phyloP scores from a whole-genome alignment of 2,888 invertebrate genomes.

The Pharmacophagus antenor region DNA sequence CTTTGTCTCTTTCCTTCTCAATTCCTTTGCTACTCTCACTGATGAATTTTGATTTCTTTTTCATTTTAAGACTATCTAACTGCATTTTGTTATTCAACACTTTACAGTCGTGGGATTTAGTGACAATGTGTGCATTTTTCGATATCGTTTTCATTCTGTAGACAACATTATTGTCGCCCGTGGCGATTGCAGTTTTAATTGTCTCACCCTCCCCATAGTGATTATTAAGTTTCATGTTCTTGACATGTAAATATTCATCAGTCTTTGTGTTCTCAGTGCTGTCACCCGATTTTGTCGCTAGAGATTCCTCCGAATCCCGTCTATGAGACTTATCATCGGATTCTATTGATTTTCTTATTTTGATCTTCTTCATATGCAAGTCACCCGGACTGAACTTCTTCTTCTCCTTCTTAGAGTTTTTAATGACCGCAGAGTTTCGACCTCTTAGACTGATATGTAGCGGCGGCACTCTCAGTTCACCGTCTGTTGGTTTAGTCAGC shows the following conservation, averaged over 20 bases:
- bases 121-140: conserved; percentile 75
- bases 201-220: conserved; percentile 60
- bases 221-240: conserved; percentile 66
- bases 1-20: conserved; percentile 72
- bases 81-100: conserved; percentile 61
- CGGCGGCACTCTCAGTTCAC: conserved; percentile 91
- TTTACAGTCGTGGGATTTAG: conserved; percentile 71
- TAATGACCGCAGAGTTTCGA: conserved; percentile 91
- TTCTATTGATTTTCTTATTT: conserved; percentile 68
- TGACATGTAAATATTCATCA: conserved; percentile 68
- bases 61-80: conserved; percentile 63
- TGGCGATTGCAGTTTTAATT: conserved; percentile 67
- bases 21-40: conserved; percentile 52
- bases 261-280: conserved; percentile 62
- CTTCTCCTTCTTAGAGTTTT: conserved; percentile 86
- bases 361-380: conserved; percentile 78
- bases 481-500: conserved; percentile 74
- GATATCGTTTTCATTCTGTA: conserved; percentile 75
- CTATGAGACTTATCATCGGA: conserved; percentile 62
- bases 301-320: conserved; percentile 60
- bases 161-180: conserved; percentile 66
- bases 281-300: conserved; percentile 58
- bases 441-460: conserved; percentile 92
- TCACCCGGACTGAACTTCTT: conserved; percentile 77
- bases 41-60: conserved; percentile 68